Evolutionary conservation across 2,113 vertebrate species (phyloP).

Genomic region (Seriola dumerili): DNA sequence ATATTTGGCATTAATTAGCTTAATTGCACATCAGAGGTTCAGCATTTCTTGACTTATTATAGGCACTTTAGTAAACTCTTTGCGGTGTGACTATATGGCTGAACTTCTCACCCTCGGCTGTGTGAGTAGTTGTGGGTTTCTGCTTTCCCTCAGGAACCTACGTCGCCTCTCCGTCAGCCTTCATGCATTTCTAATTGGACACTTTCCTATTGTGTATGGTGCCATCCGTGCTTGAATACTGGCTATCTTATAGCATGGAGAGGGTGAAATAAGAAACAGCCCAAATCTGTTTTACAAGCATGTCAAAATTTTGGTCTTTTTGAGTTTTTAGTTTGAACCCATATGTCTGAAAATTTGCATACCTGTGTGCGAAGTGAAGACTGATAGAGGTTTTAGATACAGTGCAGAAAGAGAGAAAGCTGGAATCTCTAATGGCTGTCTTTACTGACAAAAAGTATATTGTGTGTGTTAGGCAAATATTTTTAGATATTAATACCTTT

Average conservation of each 20-base stretch:
- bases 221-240: constrained; percentile 13
- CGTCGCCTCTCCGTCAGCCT: constrained; percentile 49
- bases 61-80: neutral
- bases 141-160: constrained; percentile 28
- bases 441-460: constrained; percentile 1
- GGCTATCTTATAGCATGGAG: constrained; percentile 11
- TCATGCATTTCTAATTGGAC: constrained; percentile 66
- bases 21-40: neutral
- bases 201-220: constrained; percentile 27
- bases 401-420: neutral
- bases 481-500: constrained; percentile 16
- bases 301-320: constrained; percentile 7
- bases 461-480: neutral
- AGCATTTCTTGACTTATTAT: neutral
- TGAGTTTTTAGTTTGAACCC: constrained; percentile 5
- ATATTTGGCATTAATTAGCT: neutral
- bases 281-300: constrained; percentile 7
- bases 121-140: constrained; percentile 31
- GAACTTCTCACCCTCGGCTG: constrained; percentile 50
- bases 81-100: constrained; percentile 2
- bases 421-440: neutral
- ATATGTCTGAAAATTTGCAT: constrained; percentile 15
- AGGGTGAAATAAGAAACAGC: constrained; percentile 14
- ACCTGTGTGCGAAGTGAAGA: constrained; percentile 32
- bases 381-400: neutral